Evolutionary conservation across 2,113 vertebrate genomes (phyloP).

Genomic region (Mesoclemmys tuberculata): DNA sequence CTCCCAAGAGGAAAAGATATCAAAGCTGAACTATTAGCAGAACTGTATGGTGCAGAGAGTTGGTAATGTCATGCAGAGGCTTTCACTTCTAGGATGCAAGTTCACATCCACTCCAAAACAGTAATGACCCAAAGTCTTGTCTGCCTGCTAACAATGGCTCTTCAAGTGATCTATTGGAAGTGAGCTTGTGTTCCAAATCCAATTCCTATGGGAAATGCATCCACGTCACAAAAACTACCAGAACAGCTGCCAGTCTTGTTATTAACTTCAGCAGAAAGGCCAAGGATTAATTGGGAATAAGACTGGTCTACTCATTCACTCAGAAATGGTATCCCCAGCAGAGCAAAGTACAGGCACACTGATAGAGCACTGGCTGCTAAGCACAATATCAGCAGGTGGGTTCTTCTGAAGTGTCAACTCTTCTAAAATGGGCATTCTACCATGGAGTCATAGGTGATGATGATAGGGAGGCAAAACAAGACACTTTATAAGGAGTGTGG

Average conservation of each 20-base stretch:
- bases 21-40: background rate
- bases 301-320: background rate
- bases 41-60: background rate
- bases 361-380: background rate
- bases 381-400: background rate
- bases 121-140: background rate
- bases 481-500: background rate
- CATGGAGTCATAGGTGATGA: background rate
- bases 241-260: slow-evolving; percentile 16
- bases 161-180: background rate
- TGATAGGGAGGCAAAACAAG: background rate
- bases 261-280: slow-evolving; percentile 17
- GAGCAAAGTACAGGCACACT: background rate
- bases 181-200: background rate
- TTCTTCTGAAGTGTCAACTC: background rate
- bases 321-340: background rate
- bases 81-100: slow-evolving; percentile 27
- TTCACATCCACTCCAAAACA: background rate
- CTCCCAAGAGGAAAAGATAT: background rate
- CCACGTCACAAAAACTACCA: slow-evolving; percentile 19
- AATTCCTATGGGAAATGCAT: background rate
- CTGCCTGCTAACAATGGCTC: background rate
- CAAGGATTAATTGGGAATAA: slow-evolving; percentile 10
- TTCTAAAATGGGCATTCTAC: background rate
- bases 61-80: background rate